A percentile compares a stretch with the other conserved stretches of the same genome.
Evolutionary conservation across 2,113 vertebrate genomes (phyloP).

Genomic region (Megatriorchis doriae): DNA sequence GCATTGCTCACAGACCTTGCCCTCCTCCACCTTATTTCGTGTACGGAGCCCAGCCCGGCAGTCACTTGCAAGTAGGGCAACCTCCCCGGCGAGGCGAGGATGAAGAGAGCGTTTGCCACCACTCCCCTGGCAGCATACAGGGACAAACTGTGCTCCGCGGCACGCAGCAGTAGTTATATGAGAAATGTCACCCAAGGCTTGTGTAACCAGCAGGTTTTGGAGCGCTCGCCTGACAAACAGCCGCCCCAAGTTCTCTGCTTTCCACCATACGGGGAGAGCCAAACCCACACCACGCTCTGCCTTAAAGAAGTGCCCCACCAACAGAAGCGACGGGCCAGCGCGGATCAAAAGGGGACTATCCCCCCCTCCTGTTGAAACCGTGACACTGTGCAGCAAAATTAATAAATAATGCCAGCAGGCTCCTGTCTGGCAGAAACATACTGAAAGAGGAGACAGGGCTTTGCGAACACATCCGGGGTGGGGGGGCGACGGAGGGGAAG

Average conservation of each 20-base stretch:
- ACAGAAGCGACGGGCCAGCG: neutral
- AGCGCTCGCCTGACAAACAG: neutral
- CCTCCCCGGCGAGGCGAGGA: neutral
- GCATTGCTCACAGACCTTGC: neutral
- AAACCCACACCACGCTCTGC: neutral
- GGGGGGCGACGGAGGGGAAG: fast-evolving
- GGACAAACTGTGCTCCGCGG: neutral
- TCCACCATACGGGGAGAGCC: neutral
- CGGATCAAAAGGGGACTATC: neutral
- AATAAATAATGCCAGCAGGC: neutral
- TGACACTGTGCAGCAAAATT: neutral
- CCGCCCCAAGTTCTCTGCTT: neutral
- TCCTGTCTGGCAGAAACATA: neutral
- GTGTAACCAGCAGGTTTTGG: neutral
- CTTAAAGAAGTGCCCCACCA: neutral
- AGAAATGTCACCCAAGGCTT: neutral
- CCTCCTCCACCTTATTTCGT: neutral
- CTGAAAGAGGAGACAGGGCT: neutral
- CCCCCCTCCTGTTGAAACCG: conserved; percentile 33
- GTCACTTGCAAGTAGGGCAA: neutral
- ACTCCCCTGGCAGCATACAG: neutral
- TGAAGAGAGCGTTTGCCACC: neutral
- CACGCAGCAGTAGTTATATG: fast-evolving
- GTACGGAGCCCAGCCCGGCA: neutral
- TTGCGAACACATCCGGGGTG: neutral